Percentiles rank a stretch among this genome's conserved stretches.
phyloP scores from a whole-genome alignment of 1,140 invertebrate species.

The Agraylea sexmaculata region DNA sequence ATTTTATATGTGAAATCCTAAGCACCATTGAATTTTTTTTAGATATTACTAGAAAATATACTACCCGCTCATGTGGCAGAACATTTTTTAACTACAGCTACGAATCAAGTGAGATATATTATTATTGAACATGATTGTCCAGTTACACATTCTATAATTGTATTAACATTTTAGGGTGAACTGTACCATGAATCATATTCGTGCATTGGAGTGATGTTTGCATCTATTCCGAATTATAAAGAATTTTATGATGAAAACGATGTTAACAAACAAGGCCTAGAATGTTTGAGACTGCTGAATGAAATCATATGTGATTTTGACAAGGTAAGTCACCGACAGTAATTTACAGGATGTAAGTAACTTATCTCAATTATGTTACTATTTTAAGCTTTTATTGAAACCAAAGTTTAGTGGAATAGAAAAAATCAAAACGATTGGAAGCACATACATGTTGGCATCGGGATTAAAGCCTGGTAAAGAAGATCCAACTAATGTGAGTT shows the following conservation, averaged over 20 bases:
- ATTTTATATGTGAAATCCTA: background rate
- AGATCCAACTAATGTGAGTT: constrained; percentile 50
- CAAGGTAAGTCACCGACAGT: constrained; percentile 51
- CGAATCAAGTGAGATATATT: background rate
- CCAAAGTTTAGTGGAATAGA: constrained; percentile 93
- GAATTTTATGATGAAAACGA: constrained; percentile 98
- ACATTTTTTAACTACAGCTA: constrained; percentile 64
- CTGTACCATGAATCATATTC: constrained; percentile 91
- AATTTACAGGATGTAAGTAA: background rate
- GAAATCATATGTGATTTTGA: constrained; percentile 99
- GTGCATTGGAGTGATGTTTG: constrained; percentile 95
- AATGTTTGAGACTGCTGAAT: constrained; percentile 88
- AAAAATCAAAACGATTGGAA: constrained; percentile 98
- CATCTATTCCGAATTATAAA: constrained; percentile 96
- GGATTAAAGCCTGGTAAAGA: constrained; percentile 83
- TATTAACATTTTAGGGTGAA: constrained; percentile 45
- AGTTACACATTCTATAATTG: too few relatives aligned
- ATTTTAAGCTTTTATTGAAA: constrained; percentile 64
- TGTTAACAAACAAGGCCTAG: constrained; percentile 91
- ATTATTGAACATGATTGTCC: too few relatives aligned
- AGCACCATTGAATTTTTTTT: constrained; percentile 17
- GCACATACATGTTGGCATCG: constrained; percentile 96
- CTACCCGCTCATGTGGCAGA: constrained; percentile 91
- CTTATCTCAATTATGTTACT: constrained; percentile 18
- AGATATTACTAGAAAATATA: constrained; percentile 90